phyloP scores from a whole-genome alignment of 2,888 invertebrate genomes.

The Eumerus sabulonum region DNA sequence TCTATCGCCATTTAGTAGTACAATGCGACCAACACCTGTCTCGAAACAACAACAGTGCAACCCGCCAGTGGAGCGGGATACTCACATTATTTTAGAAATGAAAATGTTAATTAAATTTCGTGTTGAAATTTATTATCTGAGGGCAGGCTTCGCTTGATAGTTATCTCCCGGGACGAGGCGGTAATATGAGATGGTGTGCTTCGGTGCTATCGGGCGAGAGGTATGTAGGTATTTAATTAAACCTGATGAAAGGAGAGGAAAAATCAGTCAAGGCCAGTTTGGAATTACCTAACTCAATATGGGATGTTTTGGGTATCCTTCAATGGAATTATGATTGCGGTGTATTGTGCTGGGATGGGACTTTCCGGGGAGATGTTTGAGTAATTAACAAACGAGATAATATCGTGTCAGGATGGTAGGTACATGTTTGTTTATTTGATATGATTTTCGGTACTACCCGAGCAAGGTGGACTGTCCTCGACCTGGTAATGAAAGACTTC shows the following conservation, averaged over 20 bases:
- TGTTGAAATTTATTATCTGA: slow-evolving; percentile 65
- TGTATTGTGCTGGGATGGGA: slow-evolving; percentile 1
- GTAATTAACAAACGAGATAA: too few species aligned
- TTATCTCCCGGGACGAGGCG: slow-evolving; percentile 50
- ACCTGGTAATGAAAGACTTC: too few species aligned
- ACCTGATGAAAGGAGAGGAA: slow-evolving; percentile 42
- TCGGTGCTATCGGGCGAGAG: slow-evolving; percentile 38
- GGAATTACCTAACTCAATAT: slow-evolving; percentile 36
- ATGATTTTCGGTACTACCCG: too few species aligned
- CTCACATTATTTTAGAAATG: slow-evolving; percentile 66
- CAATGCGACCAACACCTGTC: slow-evolving; percentile 12
- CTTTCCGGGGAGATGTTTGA: too few species aligned
- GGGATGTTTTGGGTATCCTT: slow-evolving; percentile 11
- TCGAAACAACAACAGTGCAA: slow-evolving; percentile 6
- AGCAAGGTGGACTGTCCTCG: too few species aligned
- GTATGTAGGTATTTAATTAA: slow-evolving; percentile 67
- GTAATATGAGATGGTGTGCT: slow-evolving; percentile 58
- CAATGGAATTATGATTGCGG: slow-evolving; percentile 38
- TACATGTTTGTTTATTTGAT: too few species aligned
- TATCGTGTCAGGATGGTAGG: too few species aligned
- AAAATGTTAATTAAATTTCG: slow-evolving; percentile 68
- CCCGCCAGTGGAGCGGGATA: slow-evolving; percentile 3
- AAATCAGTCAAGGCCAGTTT: slow-evolving; percentile 58
- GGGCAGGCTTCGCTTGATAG: slow-evolving; percentile 32
- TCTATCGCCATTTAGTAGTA: not conserved